These are phyloP conservation scores for Stegophylla sp. DNA, from an alignment of 2,888 invertebrate species.

Conservation along the genomic window DNA sequence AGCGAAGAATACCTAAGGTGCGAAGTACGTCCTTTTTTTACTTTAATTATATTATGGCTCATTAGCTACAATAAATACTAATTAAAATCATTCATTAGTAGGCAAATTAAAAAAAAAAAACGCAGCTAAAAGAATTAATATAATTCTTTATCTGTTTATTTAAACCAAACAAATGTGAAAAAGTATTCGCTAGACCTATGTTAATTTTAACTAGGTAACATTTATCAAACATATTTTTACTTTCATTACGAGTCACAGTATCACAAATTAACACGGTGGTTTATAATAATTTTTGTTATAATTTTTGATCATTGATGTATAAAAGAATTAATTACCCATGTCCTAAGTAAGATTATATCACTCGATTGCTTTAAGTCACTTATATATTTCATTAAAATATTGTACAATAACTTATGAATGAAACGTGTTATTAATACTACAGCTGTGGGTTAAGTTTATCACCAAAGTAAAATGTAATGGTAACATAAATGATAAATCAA, in stretches of 20 bases:
- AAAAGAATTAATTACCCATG: constrained; percentile 18
- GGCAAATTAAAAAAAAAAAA: neutral
- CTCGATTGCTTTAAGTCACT: neutral
- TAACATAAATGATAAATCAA: neutral
- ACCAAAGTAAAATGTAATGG: neutral
- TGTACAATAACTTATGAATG: neutral
- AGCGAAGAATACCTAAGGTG: no score
- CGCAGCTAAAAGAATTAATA: neutral
- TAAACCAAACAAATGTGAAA: neutral
- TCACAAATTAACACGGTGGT: neutral
- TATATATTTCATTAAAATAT: neutral
- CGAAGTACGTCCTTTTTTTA: no score
- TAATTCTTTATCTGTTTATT: constrained; percentile 5
- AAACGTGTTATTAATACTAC: neutral
- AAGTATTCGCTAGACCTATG: neutral
- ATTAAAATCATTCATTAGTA: neutral
- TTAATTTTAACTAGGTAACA: constrained; percentile 21
- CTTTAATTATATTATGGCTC: no score
- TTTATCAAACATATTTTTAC: neutral
- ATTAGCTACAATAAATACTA: neutral
- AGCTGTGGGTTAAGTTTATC: neutral
- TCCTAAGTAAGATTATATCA: neutral
- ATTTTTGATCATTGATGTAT: neutral
- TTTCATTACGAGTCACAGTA: neutral
- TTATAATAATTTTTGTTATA: constrained; percentile 26